Evolutionary conservation across 1,140 invertebrate species (phyloP).

Genomic region (Dreissena polymorpha): DNA sequence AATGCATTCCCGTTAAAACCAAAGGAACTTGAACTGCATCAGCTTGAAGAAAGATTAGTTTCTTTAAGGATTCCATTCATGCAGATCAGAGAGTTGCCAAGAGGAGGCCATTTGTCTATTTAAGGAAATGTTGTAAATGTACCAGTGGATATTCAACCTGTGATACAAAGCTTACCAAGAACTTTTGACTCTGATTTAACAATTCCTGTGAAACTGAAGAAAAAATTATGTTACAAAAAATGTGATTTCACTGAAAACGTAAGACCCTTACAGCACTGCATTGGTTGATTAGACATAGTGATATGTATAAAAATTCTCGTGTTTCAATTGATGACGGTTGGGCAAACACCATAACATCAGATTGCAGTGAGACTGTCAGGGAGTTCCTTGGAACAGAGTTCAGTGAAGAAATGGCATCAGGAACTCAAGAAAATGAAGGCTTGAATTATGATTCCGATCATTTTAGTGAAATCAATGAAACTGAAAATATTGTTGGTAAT

Average conservation of each 20-base stretch:
- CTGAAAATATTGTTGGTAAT: conserved; percentile 17
- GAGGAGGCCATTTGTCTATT: conserved; percentile 7
- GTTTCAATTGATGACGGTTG: background rate
- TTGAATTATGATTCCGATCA: conserved; percentile 32
- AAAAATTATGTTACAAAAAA: background rate
- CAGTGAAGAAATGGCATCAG: background rate
- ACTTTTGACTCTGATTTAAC: background rate
- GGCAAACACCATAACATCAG: background rate
- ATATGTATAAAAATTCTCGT: background rate
- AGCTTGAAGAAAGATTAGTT: too few relatives aligned
- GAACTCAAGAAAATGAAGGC: conserved; percentile 4
- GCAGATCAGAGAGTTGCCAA: too few relatives aligned
- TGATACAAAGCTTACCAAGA: background rate
- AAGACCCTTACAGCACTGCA: background rate
- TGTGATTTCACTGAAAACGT: background rate
- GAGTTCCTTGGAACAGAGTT: background rate
- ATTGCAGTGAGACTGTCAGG: background rate
- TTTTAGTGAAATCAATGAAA: background rate
- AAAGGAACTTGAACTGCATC: conserved; percentile 9
- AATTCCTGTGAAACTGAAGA: background rate
- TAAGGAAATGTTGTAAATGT: conserved; percentile 32
- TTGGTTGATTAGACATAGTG: background rate
- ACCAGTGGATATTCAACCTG: background rate
- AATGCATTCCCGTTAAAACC: background rate
- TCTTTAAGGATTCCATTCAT: too few relatives aligned